Evolutionary conservation across 2,113 vertebrate species (phyloP), one percentile per base, ranked within the genome.

Genomic region (Podarcis cretensis): DNA sequence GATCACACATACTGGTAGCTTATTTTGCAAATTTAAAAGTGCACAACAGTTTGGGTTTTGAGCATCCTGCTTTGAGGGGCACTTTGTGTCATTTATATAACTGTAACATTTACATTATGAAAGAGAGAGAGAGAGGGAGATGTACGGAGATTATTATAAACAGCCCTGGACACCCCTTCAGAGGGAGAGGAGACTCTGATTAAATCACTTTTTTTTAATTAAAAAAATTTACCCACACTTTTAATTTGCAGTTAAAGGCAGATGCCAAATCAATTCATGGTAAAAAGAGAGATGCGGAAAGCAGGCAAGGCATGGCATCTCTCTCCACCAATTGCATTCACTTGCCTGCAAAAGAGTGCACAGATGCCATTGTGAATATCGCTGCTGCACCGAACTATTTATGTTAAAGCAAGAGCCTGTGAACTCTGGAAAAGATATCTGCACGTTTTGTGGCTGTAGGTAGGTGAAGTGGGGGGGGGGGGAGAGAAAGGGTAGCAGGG

Each of bases 221-320:
- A 40, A 75, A 83, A 83, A 43, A 76, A 43, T 18, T 27, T 27
- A 5, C 13, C 37, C 71, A 25, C 69, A 76, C 40, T 76, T 68
- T 27, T 82, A 48, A 48, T 83, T 32, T 54, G 71, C 86, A 81
- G 48, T 87, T 48, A 87, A 81, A 87, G 65, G 27, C 65, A 54
- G 65, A 43, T 87, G 85, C 48, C 25, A 35, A 71, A 57, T 32
- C 85, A 80, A 80, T 80, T 80, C 48, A 48, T 20, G 21, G 2
- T 16, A 59, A 12, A 21, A 32, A 32, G 4, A 23, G 59, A 66
- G 40, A 48, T 1, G 3, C 0, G 6, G 37, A 40, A 69, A 80
- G 59, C 13, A 4, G 40, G 43, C 40, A 71, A 23, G 6, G 40
- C 2, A 13, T n/a, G 1, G 23, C 5, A 2, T 6, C 35, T 78